phyloP scores from a whole-genome alignment of 2,888 invertebrate species.

The Actias luna region DNA sequence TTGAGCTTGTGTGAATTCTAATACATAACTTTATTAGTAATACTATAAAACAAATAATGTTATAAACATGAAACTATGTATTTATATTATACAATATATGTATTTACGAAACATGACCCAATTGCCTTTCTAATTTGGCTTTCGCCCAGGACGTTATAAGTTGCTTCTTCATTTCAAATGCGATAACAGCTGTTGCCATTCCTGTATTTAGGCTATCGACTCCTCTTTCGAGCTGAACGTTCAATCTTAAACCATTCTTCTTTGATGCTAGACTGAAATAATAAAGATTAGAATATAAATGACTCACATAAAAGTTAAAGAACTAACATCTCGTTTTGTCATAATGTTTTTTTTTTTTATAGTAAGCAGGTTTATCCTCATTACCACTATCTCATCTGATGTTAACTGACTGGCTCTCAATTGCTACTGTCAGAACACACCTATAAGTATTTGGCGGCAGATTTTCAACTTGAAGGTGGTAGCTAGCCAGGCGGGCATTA shows the following conservation, averaged over 20 bases:
- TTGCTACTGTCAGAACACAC: too few relatives aligned
- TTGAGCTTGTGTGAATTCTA: not conserved
- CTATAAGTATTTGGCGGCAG: too few relatives aligned
- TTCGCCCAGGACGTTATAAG: conserved; percentile 62
- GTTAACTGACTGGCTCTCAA: too few relatives aligned
- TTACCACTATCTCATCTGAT: too few relatives aligned
- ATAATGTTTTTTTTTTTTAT: too few relatives aligned
- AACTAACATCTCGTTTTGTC: too few relatives aligned
- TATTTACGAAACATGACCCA: conserved; percentile 35
- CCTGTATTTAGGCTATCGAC: conserved; percentile 93
- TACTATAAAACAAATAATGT: not conserved
- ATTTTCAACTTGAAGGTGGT: too few relatives aligned
- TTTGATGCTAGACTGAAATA: conserved; percentile 78
- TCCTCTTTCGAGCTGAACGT: conserved; percentile 89
- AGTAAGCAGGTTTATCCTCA: too few relatives aligned
- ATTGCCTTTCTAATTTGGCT: conserved; percentile 43
- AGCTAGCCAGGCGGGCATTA: too few relatives aligned
- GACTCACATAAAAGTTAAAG: too few relatives aligned
- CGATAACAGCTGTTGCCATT: conserved; percentile 90
- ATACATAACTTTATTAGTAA: not conserved
- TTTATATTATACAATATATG: conserved; percentile 7
- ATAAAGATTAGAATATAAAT: conserved; percentile 10
- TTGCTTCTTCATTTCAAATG: conserved; percentile 91
- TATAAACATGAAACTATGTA: not conserved
- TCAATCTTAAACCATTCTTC: conserved; percentile 84